Conservation (phyloP, 2,113 vertebrate species). For the Ceyx melanurus region DNA sequence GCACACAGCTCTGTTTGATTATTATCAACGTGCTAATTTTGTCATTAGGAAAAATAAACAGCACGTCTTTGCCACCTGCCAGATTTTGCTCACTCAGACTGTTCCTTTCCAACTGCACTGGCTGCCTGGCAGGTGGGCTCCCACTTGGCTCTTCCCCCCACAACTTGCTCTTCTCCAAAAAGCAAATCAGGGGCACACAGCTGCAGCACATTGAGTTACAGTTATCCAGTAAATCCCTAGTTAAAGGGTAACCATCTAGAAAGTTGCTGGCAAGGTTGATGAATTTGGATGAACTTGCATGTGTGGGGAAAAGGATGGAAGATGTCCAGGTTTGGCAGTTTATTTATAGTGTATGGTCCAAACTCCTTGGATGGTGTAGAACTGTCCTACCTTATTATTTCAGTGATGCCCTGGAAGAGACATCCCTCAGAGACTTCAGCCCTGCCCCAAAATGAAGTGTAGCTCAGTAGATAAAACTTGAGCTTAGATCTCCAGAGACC, state of each 20-base stretch:
- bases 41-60: constrained; percentile 52
- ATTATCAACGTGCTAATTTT: constrained; percentile 38
- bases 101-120: neutral
- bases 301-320: neutral
- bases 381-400: neutral
- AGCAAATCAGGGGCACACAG: constrained; percentile 36
- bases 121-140: constrained; percentile 32
- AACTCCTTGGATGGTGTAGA: neutral
- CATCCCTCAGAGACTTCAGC: neutral
- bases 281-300: constrained; percentile 32
- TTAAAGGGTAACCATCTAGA: constrained; percentile 66
- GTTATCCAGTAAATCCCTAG: constrained; percentile 46
- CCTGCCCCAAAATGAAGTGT: neutral
- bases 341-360: neutral
- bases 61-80: constrained; percentile 19
- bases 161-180: neutral
- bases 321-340: neutral
- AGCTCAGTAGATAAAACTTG: neutral
- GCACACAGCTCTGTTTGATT: constrained; percentile 43
- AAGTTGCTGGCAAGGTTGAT: constrained; percentile 30
- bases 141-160: neutral
- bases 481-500: neutral
- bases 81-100: neutral
- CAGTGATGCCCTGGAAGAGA: neutral
- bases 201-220: constrained; percentile 58